Conservation (phyloP, 2,797 vertebrate genomes). For the Rhadinocentrus ornatus region DNA sequence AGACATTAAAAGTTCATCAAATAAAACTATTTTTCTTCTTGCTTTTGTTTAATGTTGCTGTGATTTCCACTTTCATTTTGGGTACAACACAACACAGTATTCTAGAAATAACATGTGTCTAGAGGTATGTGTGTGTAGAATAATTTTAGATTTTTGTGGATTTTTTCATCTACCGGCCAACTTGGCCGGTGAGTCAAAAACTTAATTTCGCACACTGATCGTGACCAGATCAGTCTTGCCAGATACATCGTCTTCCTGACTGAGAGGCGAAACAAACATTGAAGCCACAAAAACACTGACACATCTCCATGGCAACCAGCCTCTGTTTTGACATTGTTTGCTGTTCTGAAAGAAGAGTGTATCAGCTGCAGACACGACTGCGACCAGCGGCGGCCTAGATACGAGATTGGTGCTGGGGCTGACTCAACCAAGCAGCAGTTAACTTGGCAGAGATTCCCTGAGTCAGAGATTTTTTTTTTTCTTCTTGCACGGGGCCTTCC, state of each 20-base stretch:
- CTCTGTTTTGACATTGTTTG: conserved; percentile 78
- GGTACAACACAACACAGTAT: no score
- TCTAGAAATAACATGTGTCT: no score
- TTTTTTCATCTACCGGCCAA: no score
- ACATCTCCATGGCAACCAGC: conserved; percentile 56
- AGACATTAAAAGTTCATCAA: no score
- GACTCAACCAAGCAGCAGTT: conserved; percentile 39
- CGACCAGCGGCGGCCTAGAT: conserved; percentile 33
- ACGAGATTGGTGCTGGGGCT: conserved; percentile 38
- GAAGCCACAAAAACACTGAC: conserved; percentile 61
- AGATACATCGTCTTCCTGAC: conserved; percentile 52
- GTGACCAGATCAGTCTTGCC: conserved; percentile 54
- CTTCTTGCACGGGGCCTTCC: conserved; percentile 2
- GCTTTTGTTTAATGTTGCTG: no score
- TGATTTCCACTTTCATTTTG: no score
- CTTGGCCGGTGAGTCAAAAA: no score
- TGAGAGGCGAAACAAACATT: conserved; percentile 55
- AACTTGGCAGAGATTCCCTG: conserved; percentile 4
- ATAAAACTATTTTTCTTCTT: no score
- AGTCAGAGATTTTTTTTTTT: conserved; percentile 4
- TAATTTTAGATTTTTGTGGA: no score
- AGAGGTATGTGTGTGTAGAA: no score
- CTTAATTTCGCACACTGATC: no score
- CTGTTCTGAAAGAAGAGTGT: conserved; percentile 67
- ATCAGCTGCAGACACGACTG: conserved; percentile 65